Evolutionary conservation across 1,140 invertebrate genomes (phyloP), one percentile per base, ranked within the genome.

Genomic region (Brachionus plicatilis): DNA sequence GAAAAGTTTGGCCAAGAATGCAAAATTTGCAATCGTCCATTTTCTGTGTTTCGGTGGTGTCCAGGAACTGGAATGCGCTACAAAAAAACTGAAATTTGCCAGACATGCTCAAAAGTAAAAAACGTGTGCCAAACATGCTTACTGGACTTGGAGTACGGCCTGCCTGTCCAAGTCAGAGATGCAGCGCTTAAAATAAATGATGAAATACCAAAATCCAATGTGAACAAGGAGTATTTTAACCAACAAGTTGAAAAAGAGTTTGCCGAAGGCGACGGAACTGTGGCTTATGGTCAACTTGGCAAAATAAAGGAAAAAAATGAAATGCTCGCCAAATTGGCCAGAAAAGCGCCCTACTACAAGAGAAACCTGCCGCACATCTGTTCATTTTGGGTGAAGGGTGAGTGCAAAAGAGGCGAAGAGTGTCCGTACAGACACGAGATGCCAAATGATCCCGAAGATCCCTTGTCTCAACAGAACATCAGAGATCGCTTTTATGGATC

Each of bases 61-160:
- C 98, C 98, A 1, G 98, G 98, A 24, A 94, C 96, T 2, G 92
- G 95, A 84, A 99, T 99, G 96, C 93, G 98, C 86, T 99, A 98
- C 88, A 99, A 99, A 89, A 99, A 99, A 88, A 99, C 98, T 0
- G 98, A 99, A 92, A 94, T 99, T 9, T 99, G 98, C 90, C 98
- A 99, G 88, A 99, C 97, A 0, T 99, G 98, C 90, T 95, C 95
- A 68, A 95, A 97, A 86, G 88, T 99, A 14, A 99, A 99, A 88
- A 99, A 99, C 91, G 96, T 99, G 1, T 99, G 98, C 90, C 98
- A 99, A 89, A 99, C 98, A 2, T 99, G 98, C 90, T 91, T 99
- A 2, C 89, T 99, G 41, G 98, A 99, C 90, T 91, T 99, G 68
- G 97, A 99, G 89, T 99, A 98, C 91, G 91, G 91, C 84, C 87